Evolutionary conservation across 1,140 invertebrate genomes (phyloP), one percentile per base, ranked within the genome.

Genomic region (Drosophila ambigua): DNA sequence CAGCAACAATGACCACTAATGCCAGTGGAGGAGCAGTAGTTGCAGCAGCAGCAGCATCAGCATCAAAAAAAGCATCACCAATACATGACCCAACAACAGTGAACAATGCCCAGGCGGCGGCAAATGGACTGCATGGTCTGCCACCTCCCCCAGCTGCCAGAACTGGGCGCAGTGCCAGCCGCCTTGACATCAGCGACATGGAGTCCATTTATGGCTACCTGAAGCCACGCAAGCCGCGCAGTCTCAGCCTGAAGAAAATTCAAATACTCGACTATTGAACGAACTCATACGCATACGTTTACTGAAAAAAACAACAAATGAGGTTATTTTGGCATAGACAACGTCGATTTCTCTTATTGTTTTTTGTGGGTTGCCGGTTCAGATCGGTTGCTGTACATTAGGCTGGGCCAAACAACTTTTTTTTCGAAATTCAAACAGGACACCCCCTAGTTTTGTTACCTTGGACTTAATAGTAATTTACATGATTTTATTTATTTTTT

Each of bases 201-300:
- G 90, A 91, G 54, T 91, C 90, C 71, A 91, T 91, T 85, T 91
- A 91, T 90, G 90, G 90, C 66, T 91, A 91, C 75, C 77, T 91
- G 58, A 91, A 91, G 73, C 90, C 90, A 45, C 88, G 90, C 65
- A 91, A 91, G 68, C 90, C 85, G 58, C 84, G 90, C 64, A 91
- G 90, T 71, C 87, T 91, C 41, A 91, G 90, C 49, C 72, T 91
- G 44, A 91, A 91, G 77, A 90, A 84, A 79, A 91, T 91, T 46
- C 90, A 91, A 89, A 91, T 91, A 79, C 90, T 90, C 57, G 90
- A 91, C 74, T 91, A 91, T 77, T 91, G 64, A 83, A 73, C 41
- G 15, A 51, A 44, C 20, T 11, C 35, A 57, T 24, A 41, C 44
- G 45, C 9, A 64, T 41, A 49, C 45, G 35, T 65, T 51, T 57